These are phyloP conservation scores for Battus philenor DNA, from an alignment of 1,140 invertebrate species.

Conservation along the genomic window DNA sequence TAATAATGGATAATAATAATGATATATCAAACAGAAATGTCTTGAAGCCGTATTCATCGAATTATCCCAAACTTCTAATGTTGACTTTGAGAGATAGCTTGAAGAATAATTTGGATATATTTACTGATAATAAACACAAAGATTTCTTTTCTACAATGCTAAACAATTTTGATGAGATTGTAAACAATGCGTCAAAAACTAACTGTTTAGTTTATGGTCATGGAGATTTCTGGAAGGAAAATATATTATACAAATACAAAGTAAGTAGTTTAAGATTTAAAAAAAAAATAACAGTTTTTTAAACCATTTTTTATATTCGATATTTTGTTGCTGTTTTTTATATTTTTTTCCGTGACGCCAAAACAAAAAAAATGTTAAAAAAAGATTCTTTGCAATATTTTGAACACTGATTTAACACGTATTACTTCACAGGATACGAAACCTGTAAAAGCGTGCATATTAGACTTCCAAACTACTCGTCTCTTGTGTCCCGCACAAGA, in stretches of 20 bases:
- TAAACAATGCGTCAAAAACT: constrained; percentile 3
- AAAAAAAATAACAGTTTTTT: not conserved
- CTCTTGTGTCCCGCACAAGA: constrained; percentile 18
- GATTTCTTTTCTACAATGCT: constrained; percentile 12
- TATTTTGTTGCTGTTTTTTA: not conserved
- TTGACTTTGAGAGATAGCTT: constrained; percentile 11
- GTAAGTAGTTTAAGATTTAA: constrained; percentile 13
- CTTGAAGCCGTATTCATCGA: constrained; percentile 16
- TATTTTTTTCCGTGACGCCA: not conserved
- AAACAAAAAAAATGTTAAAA: not conserved
- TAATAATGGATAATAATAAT: constrained; percentile 18
- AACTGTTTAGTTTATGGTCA: constrained; percentile 27
- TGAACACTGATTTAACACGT: not conserved
- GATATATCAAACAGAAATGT: constrained; percentile 1
- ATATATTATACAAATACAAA: constrained; percentile 29
- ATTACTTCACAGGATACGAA: constrained; percentile 16
- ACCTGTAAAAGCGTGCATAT: constrained; percentile 17
- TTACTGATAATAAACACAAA: constrained; percentile 21
- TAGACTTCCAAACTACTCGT: constrained; percentile 19
- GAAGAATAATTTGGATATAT: constrained; percentile 17
- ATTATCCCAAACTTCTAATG: constrained; percentile 15
- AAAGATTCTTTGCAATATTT: not conserved
- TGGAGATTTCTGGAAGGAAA: constrained; percentile 32
- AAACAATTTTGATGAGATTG: constrained; percentile 14
- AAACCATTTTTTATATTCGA: not conserved